Percentiles rank a stretch among this genome's conserved stretches.
These are phyloP conservation scores for Aphidius ervi DNA, from an alignment of 1,140 invertebrate genomes.

Conservation along the genomic window DNA sequence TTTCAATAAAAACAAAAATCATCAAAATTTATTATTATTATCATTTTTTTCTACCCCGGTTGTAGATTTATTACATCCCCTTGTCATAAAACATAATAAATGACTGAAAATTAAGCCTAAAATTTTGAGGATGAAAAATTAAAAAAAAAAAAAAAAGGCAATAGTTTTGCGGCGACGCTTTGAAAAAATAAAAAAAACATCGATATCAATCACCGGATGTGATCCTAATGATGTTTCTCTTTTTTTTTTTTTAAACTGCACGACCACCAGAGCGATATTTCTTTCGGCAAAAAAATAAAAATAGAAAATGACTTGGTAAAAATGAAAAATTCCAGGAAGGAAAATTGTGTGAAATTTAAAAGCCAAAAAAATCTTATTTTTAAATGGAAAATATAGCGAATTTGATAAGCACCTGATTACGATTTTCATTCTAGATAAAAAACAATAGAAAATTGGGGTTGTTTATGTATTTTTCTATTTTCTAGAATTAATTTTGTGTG, in stretches of 20 bases:
- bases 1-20: too few relatives aligned
- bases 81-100: too few relatives aligned
- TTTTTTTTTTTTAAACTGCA: neutral
- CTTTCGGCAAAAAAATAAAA: too few relatives aligned
- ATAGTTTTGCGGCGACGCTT: too few relatives aligned
- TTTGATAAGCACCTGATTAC: conserved; percentile 29
- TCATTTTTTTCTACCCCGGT: neutral
- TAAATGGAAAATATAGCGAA: conserved; percentile 1
- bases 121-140: too few relatives aligned
- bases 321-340: conserved; percentile 20
- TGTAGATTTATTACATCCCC: neutral
- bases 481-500: conserved; percentile 1
- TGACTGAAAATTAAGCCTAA: too few relatives aligned
- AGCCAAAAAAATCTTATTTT: neutral
- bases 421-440: conserved; percentile 29
- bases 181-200: conserved; percentile 6
- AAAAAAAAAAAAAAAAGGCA: too few relatives aligned
- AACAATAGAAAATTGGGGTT: conserved; percentile 16
- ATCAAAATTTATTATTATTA: too few relatives aligned
- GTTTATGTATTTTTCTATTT: neutral
- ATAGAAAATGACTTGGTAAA: neutral
- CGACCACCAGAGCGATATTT: neutral
- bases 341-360: too few relatives aligned
- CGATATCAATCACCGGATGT: conserved; percentile 18
- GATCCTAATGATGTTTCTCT: conserved; percentile 17